Percentiles rank a stretch among this genome's conserved stretches.
Evolutionary conservation across 2,888 invertebrate genomes (phyloP).

Genomic region (Ashinkailepas kermadecensis): DNA sequence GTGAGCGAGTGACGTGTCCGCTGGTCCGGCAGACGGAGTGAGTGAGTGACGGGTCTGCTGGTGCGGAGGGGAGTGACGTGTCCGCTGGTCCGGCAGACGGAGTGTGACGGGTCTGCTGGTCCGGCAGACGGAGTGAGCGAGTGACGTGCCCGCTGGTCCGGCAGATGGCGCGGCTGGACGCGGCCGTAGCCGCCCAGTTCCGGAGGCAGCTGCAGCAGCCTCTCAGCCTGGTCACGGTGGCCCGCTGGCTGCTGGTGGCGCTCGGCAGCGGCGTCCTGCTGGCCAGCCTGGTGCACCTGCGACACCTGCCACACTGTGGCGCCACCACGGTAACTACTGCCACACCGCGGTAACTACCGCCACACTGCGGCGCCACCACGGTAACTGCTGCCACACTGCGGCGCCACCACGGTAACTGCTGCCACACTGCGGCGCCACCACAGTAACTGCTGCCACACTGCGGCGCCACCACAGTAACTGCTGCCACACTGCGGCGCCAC

Average conservation of each 20-base stretch:
- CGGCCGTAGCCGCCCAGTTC: not conserved
- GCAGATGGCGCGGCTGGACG: not conserved
- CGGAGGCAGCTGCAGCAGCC: not conserved
- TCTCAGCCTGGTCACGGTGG: not conserved
- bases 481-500: no score
- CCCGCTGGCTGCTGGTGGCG: conserved; percentile 6
- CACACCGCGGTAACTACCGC: not conserved
- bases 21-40: no score
- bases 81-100: no score
- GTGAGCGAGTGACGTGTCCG: no score
- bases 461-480: not conserved
- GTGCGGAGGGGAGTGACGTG: no score
- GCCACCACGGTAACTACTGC: not conserved
- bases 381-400: not conserved
- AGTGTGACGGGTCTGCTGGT: no score
- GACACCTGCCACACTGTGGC: not conserved
- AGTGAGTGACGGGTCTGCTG: no score
- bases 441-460: not conserved
- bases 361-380: not conserved
- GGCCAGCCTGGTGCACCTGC: not conserved
- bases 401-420: not conserved
- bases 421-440: not conserved
- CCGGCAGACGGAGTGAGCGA: not conserved
- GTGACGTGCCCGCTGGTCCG: not conserved
- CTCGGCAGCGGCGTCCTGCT: not conserved